Base-by-base conservation (phyloP, 2,888 invertebrate species). In the Cheilosia soror region DNA sequence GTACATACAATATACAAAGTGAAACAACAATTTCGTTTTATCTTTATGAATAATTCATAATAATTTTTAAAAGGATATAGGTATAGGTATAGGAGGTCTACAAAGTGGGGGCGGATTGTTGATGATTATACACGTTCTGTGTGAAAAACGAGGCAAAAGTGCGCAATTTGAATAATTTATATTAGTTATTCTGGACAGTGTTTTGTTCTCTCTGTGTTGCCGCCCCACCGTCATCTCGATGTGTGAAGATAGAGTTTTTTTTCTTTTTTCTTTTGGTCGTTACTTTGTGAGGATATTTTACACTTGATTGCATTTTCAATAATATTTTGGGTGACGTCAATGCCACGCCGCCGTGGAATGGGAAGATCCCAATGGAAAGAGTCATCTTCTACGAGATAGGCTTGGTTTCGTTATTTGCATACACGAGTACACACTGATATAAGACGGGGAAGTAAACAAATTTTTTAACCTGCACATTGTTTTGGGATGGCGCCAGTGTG, bases 31-130 rank as follows among this genome's bases (percentile, higher is more conserved):
- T 76, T 68, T 60, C 37, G 58, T 63, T 72, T 81, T 60, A 57
- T 66, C 49, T 58, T 57, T 55, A 81, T 85, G 81, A 76, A 85
- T 81, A 81, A 85, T 85, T 85, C 72, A 85, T 81, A 37, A 73
- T 81, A 37, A 57, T 72, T 58, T 68, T 44, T 33, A 66, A 66
- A 66, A 55, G 68, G 75, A 37, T 37, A 4, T 37, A 4, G 37
- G 9, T 11, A 37, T 73, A 13, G 5, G 1, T 44, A 31, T 20
- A 44, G 53, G 25, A 44, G 53, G 25, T 51, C 20, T 57, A 55
- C 37, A 29, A 27, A 20, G 55, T 11, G 49, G 15, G 53, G 57
- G 73, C 31, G 79, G 20, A 75, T 69, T 51, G 62, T 65, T 51
- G 62, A 27, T 83, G 79, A 75, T 73, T 63, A 40, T 58, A 51